These are phyloP conservation scores for Alviniconcha marisindica DNA, from an alignment of 1,140 invertebrate genomes.

Conservation along the genomic window DNA sequence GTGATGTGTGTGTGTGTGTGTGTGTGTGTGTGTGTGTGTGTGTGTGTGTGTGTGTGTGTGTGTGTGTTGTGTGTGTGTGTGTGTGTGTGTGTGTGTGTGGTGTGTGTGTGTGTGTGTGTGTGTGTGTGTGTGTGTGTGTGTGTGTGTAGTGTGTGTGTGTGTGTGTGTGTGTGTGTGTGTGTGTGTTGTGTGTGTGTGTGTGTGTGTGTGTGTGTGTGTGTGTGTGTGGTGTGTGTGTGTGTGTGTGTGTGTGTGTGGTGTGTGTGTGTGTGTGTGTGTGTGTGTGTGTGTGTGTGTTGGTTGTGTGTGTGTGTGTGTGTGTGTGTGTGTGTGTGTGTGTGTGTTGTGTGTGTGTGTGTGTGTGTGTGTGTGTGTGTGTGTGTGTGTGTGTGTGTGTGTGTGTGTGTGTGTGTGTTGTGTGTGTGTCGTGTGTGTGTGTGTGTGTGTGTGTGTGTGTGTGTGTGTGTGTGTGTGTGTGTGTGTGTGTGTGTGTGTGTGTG, in stretches of 20 bases:
- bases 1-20: not conserved
- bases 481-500: no score
- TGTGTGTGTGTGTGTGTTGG: constrained; percentile 26
- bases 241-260: constrained; percentile 1
- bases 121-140: not conserved
- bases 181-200: not conserved
- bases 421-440: not conserved
- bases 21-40: not conserved
- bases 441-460: no score
- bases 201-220: not conserved
- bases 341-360: constrained; percentile 8
- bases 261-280: constrained; percentile 12
- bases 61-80: no score
- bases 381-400: not conserved
- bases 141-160: not conserved
- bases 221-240: not conserved
- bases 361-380: constrained; percentile 10
- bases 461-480: no score
- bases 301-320: constrained; percentile 14
- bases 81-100: not conserved
- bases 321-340: constrained; percentile 26
- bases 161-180: not conserved
- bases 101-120: not conserved
- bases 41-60: constrained; percentile 14
- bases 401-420: no score